phyloP scores from a whole-genome alignment of 2,797 vertebrate genomes.

The Oreochromis mossambicus region DNA sequence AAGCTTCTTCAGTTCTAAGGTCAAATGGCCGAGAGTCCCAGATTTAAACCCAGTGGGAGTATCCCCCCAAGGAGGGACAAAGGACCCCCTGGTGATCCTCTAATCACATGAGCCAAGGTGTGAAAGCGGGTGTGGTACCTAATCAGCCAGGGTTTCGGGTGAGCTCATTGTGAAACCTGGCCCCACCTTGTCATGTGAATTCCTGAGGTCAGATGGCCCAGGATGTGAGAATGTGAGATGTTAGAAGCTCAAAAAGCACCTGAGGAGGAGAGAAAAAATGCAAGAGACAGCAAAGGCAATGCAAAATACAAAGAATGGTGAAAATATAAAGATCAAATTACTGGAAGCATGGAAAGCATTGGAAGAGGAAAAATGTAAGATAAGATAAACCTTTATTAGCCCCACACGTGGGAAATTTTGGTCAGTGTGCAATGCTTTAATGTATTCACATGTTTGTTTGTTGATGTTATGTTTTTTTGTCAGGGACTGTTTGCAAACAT shows the following conservation, averaged over 20 bases:
- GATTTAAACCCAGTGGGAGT: too few relatives aligned
- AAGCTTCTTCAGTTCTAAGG: too few relatives aligned
- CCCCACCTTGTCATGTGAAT: too few relatives aligned
- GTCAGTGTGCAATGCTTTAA: not conserved
- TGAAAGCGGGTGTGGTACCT: too few relatives aligned
- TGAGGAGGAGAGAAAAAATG: not conserved
- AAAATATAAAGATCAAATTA: not conserved
- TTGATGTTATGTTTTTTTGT: not conserved
- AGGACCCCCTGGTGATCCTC: too few relatives aligned
- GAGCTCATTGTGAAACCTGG: too few relatives aligned
- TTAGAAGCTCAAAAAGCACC: not conserved
- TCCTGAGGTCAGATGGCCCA: too few relatives aligned
- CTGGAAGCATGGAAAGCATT: not conserved
- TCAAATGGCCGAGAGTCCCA: too few relatives aligned
- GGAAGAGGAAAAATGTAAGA: not conserved
- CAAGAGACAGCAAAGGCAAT: not conserved
- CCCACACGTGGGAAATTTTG: not conserved
- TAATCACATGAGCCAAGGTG: too few relatives aligned
- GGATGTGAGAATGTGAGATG: not conserved
- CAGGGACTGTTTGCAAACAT: not conserved
- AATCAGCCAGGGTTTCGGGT: too few relatives aligned
- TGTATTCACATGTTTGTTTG: not conserved
- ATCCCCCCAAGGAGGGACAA: too few relatives aligned
- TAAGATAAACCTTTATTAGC: not conserved
- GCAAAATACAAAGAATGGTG: not conserved